Percentiles rank a stretch among this genome's conserved stretches.
Conservation (phyloP, 92 coral and sea anemone genomes). For the Actinernus sp. region DNA sequence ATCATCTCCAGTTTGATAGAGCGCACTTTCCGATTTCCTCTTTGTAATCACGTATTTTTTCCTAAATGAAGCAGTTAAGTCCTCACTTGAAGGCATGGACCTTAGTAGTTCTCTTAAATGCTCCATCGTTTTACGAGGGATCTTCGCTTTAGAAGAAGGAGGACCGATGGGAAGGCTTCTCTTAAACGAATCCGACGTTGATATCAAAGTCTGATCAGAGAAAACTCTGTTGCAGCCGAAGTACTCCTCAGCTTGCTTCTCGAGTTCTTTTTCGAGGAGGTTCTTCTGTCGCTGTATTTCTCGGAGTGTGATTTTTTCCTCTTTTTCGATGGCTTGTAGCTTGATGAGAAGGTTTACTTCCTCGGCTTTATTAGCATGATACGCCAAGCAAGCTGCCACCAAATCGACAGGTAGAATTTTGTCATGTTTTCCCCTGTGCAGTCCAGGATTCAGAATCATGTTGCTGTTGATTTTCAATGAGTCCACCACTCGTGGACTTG, state of each 20-base stretch:
- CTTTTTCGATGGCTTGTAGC: slow-evolving; percentile 37
- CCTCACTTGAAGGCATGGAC: slow-evolving; percentile 35
- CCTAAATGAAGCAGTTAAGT: not conserved
- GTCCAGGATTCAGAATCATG: slow-evolving; percentile 19
- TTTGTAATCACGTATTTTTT: not conserved
- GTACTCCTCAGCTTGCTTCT: slow-evolving; percentile 29
- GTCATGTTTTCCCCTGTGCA: not conserved
- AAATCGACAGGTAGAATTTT: slow-evolving; percentile 58
- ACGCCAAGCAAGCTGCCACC: slow-evolving; percentile 44
- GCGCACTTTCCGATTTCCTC: not conserved
- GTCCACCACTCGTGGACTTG: too few relatives aligned
- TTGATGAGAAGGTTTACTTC: slow-evolving; percentile 36
- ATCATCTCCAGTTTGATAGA: not conserved
- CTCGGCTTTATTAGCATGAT: slow-evolving; percentile 50
- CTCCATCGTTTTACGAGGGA: slow-evolving; percentile 47
- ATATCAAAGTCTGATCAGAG: slow-evolving; percentile 54
- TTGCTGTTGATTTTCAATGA: slow-evolving; percentile 4
- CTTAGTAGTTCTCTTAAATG: slow-evolving; percentile 34
- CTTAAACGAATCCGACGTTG: slow-evolving; percentile 42
- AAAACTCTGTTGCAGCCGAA: slow-evolving; percentile 67
- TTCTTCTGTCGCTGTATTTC: slow-evolving; percentile 11
- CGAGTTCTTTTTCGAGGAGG: slow-evolving; percentile 45
- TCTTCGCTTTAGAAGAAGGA: slow-evolving; percentile 53
- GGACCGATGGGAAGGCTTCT: slow-evolving; percentile 46
- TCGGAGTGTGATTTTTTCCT: slow-evolving; percentile 27